Evolutionary conservation across 2,797 vertebrate genomes (phyloP).

Genomic region (Acrocephalus scirpaceus): DNA sequence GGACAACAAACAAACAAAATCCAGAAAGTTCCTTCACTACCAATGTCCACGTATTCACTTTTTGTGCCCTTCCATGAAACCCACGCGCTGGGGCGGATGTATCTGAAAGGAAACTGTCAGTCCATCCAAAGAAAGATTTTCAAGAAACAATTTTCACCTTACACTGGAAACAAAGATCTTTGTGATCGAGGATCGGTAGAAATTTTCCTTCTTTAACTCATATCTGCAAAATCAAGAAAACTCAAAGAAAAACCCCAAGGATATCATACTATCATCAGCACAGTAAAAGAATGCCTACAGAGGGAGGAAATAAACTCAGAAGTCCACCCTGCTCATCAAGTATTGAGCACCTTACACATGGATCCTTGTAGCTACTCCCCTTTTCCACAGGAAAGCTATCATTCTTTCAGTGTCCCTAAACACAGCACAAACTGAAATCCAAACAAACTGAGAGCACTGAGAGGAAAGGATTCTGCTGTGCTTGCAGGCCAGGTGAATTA

Average conservation of each 20-base stretch:
- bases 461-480: not conserved
- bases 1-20: not conserved
- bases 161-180: not conserved
- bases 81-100: not conserved
- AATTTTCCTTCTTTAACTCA: not conserved
- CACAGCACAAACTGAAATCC: not conserved
- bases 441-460: not conserved
- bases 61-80: not conserved
- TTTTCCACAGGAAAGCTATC: not conserved
- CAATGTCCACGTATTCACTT: not conserved
- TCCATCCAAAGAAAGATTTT: not conserved
- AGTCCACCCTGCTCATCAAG: not conserved
- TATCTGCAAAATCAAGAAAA: not conserved
- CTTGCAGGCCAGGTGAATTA: not conserved
- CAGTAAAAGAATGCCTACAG: not conserved
- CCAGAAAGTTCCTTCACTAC: not conserved
- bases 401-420: not conserved
- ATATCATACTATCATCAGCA: not conserved
- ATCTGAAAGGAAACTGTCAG: not conserved
- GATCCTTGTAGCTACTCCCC: rapidly evolving
- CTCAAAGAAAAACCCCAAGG: not conserved
- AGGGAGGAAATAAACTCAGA: not conserved
- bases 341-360: rapidly evolving
- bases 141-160: not conserved
- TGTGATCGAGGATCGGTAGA: not conserved